Evolutionary conservation across 2,797 vertebrate genomes (phyloP), one percentile per base, ranked within the genome.

Genomic region (Gallinago stenura): DNA sequence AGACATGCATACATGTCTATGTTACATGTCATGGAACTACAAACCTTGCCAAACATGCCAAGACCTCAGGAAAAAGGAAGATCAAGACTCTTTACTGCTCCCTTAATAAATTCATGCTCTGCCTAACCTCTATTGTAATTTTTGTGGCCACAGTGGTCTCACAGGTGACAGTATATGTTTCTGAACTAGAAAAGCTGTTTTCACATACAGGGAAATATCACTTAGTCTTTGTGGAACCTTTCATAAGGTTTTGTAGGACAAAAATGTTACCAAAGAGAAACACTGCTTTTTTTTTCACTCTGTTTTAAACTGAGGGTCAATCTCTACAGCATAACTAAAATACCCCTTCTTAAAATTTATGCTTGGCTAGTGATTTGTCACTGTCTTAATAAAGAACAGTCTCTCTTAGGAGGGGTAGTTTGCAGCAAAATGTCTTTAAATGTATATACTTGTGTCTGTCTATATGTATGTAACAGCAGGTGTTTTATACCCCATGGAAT

Each of bases 171-270:
- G 3, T 5, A 1, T 10, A 5, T 57, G 35, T 57, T 75, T 88
- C 70, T 69, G 46, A 75, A 84, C n/a, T 2, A 31, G 16, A 72
- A 79, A 57, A 41, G 4, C 1, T 46, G 12, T 12, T 58, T 83
- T 53, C 15, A n/a, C 3, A 24, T 5, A 1, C 3, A 43, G 25
- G 10, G 15, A 33, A 73, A n/a, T 12, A 45, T n/a, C 3, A 1
- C 8, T 72, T 70, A 22, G 4, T 30, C 18, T n/a, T 18, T 9
- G 31, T 37, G 20, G 15, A 77, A 20, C 3, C 53, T n/a, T 75
- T 61, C 3, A n/a, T 15, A 10, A 72, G 53, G 31, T 46, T 87
- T 73, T 89, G 8, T 64, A 45, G 10, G 15, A 12, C 4, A 62
- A 62, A 65, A 83, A 35, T 33, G 2, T 46, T 77, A 14, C 2